phyloP scores from a whole-genome alignment of 2,888 invertebrate species.

The Acanthopleura granulata region DNA sequence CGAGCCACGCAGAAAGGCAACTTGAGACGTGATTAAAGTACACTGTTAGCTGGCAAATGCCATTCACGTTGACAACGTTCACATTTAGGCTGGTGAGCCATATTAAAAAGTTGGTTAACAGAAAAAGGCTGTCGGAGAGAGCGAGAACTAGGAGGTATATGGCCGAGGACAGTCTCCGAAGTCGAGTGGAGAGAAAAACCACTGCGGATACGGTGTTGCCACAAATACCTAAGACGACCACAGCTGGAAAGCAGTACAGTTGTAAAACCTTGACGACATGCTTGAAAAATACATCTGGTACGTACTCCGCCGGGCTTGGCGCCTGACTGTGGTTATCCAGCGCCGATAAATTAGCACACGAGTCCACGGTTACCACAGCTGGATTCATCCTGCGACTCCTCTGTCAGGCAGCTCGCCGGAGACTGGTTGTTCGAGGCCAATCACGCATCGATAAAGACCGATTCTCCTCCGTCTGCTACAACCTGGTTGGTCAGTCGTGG shows the following conservation, averaged over 20 bases:
- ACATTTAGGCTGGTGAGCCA: conserved; percentile 11
- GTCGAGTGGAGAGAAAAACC: conserved; percentile 18
- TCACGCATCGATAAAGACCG: no score
- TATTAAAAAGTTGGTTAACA: conserved; percentile 10
- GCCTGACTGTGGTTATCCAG: no score
- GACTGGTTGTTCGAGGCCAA: no score
- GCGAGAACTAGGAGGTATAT: conserved; percentile 14
- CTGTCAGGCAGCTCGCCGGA: no score
- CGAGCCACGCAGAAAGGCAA: conserved; percentile 14
- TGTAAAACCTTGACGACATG: background rate
- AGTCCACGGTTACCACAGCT: no score
- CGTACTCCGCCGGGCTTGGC: background rate
- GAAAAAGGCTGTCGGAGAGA: background rate
- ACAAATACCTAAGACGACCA: background rate
- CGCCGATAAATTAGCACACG: no score
- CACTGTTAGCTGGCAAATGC: conserved; percentile 7
- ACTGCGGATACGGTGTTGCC: conserved; percentile 14
- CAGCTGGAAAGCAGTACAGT: conserved; percentile 10
- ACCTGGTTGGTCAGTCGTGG: no score
- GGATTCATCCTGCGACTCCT: no score
- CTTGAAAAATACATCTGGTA: conserved; percentile 15
- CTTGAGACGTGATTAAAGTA: conserved; percentile 16
- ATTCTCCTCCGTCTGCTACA: no score
- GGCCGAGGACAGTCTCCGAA: conserved; percentile 8
- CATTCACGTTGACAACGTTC: background rate